These are phyloP conservation scores for Sarcophaga carnaria DNA, from an alignment of 2,888 invertebrate species.

Conservation along the genomic window DNA sequence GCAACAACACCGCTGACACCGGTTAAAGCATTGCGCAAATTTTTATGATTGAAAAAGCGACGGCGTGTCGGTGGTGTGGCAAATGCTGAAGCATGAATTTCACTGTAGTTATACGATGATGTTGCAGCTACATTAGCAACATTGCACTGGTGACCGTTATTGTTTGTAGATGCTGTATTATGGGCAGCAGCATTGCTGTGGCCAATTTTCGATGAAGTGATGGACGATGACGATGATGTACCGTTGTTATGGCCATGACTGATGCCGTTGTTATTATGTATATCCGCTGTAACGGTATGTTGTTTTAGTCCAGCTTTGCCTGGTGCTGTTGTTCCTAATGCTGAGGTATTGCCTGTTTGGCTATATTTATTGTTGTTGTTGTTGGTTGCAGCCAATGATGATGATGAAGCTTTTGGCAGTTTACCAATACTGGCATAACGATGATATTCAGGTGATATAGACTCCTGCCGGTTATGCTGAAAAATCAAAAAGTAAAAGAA, in stretches of 20 bases:
- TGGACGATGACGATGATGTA: constrained; percentile 57
- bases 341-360: constrained; percentile 50
- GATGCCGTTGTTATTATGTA: constrained; percentile 68
- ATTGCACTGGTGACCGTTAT: constrained; percentile 65
- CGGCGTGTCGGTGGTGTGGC: constrained; percentile 91
- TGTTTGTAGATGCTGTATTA: constrained; percentile 72
- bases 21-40: constrained; percentile 89
- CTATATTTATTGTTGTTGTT: constrained; percentile 72
- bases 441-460: constrained; percentile 81
- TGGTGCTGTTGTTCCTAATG: constrained; percentile 37
- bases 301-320: constrained; percentile 64
- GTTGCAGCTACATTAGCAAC: background rate
- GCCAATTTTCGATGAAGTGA: constrained; percentile 57
- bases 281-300: constrained; percentile 72
- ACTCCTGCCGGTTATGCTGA: constrained; percentile 81
- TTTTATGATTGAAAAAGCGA: constrained; percentile 91
- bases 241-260: constrained; percentile 61
- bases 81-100: constrained; percentile 85
- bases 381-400: constrained; percentile 63
- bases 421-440: constrained; percentile 80
- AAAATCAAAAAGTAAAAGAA: constrained; percentile 56
- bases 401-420: constrained; percentile 76
- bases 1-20: constrained; percentile 70
- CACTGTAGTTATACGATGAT: constrained; percentile 75
- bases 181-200: constrained; percentile 41